Evolutionary conservation across 2,797 vertebrate species (phyloP), one percentile per base, ranked within the genome.

Genomic region (Microctenopoma lineatum): DNA sequence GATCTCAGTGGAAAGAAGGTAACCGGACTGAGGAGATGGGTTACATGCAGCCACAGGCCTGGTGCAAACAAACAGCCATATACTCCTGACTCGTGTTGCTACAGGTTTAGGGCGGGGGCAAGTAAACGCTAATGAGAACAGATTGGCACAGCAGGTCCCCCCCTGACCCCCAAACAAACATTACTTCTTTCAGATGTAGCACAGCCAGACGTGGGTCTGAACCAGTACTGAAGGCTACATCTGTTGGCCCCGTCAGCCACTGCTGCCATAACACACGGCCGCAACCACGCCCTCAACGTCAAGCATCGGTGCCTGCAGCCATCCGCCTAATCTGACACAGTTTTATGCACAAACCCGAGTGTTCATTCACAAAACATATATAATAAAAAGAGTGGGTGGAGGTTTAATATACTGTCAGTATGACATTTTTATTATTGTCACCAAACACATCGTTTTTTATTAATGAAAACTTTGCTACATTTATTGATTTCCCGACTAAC

Each of bases 91-190:
- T 76, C 68, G 57, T 82, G 83, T 83, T 46, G 73, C 68, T 70
- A 54, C 75, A 76, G 18, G 73, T 86, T 87, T 84, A 73, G 76
- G 75, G 21, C 21, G 21, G 72, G 67, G 69, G 66, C 45, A 15
- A 82, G 81, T 75, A 66, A 86, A 84, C 78, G 81, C 69, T 79
- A 86, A 88, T 80, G 76, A 82, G 58, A 84, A 85, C 89, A 89
- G 87, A 86, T 84, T 85, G 78, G 66, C 86, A 77, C 86, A 81
- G 87, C 75, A 74, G 80, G 66, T 11, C 66, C 21, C 25, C 42
- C 55, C 21, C 21, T 1, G 21, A 27, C 38, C n/a, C 16, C 3
- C 21, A 32, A 66, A 75, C 73, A 59, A 11, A 71, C 71, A 83
- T 56, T 67, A 58, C 47, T 48, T 73, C 67, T 78, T 77, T 82